Percentiles rank a stretch among this genome's conserved stretches.
Conservation (phyloP, 2,888 invertebrate genomes). For the Drosophila infuscata region DNA sequence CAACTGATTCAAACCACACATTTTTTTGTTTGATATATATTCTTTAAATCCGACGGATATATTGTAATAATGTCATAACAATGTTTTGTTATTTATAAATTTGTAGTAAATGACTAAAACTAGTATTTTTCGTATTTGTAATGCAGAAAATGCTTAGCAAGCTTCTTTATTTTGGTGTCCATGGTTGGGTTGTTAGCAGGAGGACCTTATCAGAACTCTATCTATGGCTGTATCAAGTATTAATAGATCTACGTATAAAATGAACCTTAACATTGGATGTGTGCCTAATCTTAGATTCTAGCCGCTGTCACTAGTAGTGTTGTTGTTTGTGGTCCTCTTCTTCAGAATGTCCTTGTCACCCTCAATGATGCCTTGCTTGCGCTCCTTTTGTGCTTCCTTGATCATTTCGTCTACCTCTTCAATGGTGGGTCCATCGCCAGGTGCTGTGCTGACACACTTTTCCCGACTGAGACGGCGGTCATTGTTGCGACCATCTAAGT, state of each 20-base stretch:
- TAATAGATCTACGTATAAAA: slow-evolving; percentile 41
- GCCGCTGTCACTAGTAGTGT: slow-evolving; percentile 29
- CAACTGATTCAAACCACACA: not conserved
- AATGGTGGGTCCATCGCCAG: slow-evolving; percentile 81
- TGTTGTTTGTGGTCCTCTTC: slow-evolving; percentile 46
- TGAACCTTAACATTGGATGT: slow-evolving; percentile 50
- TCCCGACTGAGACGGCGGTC: slow-evolving; percentile 80
- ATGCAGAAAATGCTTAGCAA: slow-evolving; percentile 53
- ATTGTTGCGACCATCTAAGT: slow-evolving; percentile 34
- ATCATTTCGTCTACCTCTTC: slow-evolving; percentile 87
- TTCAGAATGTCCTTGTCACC: slow-evolving; percentile 86
- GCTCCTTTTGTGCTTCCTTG: slow-evolving; percentile 87
- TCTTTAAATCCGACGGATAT: slow-evolving; percentile 6
- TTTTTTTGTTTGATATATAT: not conserved
- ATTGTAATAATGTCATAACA: not conserved
- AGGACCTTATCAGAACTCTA: slow-evolving; percentile 25
- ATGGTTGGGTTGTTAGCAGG: slow-evolving; percentile 5
- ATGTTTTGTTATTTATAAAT: not conserved
- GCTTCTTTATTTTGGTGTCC: slow-evolving; percentile 63
- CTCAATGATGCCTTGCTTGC: slow-evolving; percentile 87
- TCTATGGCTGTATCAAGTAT: slow-evolving; percentile 30
- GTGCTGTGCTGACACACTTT: slow-evolving; percentile 83
- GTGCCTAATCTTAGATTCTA: slow-evolving; percentile 20
- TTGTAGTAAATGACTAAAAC: not conserved
- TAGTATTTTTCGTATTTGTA: slow-evolving; percentile 1